Percentiles rank a stretch among this genome's conserved stretches.
These are phyloP conservation scores for Oncorhynchus masou DNA, from an alignment of 2,113 vertebrate species.

Conservation along the genomic window DNA sequence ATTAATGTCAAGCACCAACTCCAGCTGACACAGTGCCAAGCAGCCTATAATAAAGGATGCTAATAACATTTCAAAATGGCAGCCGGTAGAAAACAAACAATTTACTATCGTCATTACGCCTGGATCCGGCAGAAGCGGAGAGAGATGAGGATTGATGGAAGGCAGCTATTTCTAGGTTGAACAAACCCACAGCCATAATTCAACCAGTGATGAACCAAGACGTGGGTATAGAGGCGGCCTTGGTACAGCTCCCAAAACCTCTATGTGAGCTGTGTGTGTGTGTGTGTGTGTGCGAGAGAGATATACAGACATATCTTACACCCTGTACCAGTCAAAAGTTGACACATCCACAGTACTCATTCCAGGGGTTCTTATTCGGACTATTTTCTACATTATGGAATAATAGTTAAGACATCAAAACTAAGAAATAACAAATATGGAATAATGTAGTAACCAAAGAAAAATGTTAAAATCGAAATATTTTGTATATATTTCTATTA, in stretches of 20 bases:
- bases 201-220: slow-evolving; percentile 22
- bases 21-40: background rate
- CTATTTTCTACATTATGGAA: too few species aligned
- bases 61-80: slow-evolving; percentile 26
- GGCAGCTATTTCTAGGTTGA: slow-evolving; percentile 12
- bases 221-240: slow-evolving; percentile 5
- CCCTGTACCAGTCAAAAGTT: too few species aligned
- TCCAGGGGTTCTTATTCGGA: too few species aligned
- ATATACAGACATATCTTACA: too few species aligned
- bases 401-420: too few species aligned
- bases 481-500: too few species aligned
- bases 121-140: background rate
- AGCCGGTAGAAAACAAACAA: slow-evolving; percentile 8
- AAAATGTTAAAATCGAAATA: too few species aligned
- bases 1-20: background rate
- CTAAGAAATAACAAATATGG: too few species aligned
- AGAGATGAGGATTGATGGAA: slow-evolving; percentile 19
- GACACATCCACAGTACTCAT: too few species aligned
- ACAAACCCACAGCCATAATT: slow-evolving; percentile 41
- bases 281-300: too few species aligned
- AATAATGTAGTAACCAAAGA: too few species aligned
- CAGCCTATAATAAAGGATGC: slow-evolving; percentile 8
- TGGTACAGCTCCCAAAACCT: background rate
- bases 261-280: too few species aligned
- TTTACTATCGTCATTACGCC: slow-evolving; percentile 12